These are phyloP conservation scores for Heliothis virescens DNA, from an alignment of 1,140 invertebrate genomes.

Conservation along the genomic window DNA sequence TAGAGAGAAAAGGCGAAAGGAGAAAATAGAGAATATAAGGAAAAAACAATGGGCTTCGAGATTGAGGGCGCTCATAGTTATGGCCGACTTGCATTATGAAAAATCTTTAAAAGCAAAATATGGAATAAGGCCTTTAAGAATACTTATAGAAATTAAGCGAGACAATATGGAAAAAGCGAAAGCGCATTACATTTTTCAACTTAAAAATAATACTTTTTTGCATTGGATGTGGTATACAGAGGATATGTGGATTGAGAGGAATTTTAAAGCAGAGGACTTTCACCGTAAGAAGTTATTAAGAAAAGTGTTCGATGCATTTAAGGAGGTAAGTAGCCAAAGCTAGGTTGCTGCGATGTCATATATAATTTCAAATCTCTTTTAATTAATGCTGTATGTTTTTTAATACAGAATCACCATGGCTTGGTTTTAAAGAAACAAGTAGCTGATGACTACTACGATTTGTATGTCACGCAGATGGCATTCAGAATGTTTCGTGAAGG, in stretches of 20 bases:
- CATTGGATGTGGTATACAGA: constrained; percentile 85
- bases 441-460: constrained; percentile 88
- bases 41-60: constrained; percentile 85
- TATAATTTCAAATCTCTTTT: neutral
- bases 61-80: constrained; percentile 84
- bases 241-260: constrained; percentile 81
- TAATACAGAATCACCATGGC: constrained; percentile 77
- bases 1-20: constrained; percentile 86
- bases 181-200: constrained; percentile 78
- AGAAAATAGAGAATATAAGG: constrained; percentile 87
- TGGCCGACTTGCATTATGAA: constrained; percentile 87
- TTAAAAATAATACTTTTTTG: constrained; percentile 84
- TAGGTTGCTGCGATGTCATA: no score
- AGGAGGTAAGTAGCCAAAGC: constrained; percentile 67
- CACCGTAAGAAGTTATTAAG: constrained; percentile 79
- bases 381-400: neutral
- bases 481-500: constrained; percentile 86
- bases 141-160: constrained; percentile 82
- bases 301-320: constrained; percentile 73
- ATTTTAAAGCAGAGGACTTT: constrained; percentile 82
- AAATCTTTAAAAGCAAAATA: constrained; percentile 83
- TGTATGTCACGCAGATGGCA: constrained; percentile 84
- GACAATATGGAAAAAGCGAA: constrained; percentile 84
- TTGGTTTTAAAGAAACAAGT: constrained; percentile 86
- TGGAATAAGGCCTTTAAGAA: constrained; percentile 85